Base-by-base conservation (phyloP, 2,888 invertebrate species). In the Hydraecia micacea region DNA sequence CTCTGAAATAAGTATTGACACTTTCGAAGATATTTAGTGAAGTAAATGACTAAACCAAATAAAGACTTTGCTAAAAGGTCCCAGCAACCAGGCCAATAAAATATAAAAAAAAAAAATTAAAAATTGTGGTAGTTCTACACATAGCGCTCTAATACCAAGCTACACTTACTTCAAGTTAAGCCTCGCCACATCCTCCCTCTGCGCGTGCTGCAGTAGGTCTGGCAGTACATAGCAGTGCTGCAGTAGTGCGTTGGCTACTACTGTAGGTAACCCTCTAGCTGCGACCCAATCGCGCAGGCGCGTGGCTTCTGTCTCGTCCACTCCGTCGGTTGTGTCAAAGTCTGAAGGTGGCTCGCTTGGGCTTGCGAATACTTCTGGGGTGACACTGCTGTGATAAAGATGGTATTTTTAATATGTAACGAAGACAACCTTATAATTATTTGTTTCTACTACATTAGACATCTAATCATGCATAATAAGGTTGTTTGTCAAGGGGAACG, bases 181-280 rank as follows among this genome's bases (percentile, higher is more conserved):
- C 90, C 98, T 97, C 75, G 98, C 97, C 75, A 99, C 95, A 94
- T 99, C 99, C 73, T 99, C 98, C 88, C 98, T 97, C 32, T 98
- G 98, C 89, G 99, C 97, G 89, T 98, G 97, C 83, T 97, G 97
- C 82, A 99, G 94, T 73, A 99, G 96, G 93, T 99, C 99, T 49
- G 98, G 97, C 83, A 98, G 97, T 0, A 98, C 97, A 93, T 98
- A 99, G 85, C 98, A 98, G 93, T 99, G 98, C 42, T 96, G 94
- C 5, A 98, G 93, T 88, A 99, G 98, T 90, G 97, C 97, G 67
- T 97, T 97, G 75, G 98, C 97, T 11, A 98, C 98, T 36, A 95
- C 94, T 32, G 97, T 96, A 89, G 98, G 98, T 65, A 99, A 95
- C 4, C 98, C 97, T 72, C 98, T 97, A 5, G 97, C 96, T 65